These are phyloP conservation scores for Isotomurus palustris DNA, from an alignment of 2,888 invertebrate genomes.

Conservation along the genomic window DNA sequence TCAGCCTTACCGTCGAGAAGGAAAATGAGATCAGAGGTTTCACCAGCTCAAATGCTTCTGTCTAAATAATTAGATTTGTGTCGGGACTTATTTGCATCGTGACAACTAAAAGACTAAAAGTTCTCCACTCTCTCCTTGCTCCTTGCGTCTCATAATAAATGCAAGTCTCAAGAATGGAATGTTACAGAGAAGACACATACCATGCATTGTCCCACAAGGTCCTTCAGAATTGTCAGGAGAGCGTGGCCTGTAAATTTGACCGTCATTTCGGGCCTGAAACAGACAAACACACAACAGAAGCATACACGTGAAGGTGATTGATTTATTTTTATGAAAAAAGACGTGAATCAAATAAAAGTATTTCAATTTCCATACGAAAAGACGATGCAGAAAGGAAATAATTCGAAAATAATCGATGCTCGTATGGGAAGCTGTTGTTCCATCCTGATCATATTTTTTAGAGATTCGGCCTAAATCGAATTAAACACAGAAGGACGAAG, in stretches of 20 bases:
- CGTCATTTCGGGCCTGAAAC: slow-evolving; percentile 72
- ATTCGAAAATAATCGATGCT: slow-evolving; percentile 86
- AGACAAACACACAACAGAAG: no score
- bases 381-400: slow-evolving; percentile 96
- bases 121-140: no score
- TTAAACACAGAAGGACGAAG: no score
- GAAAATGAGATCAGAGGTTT: slow-evolving; percentile 90
- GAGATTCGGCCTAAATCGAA: slow-evolving; percentile 32
- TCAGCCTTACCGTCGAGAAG: slow-evolving; percentile 72
- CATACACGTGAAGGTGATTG: neutral
- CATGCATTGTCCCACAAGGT: slow-evolving; percentile 80
- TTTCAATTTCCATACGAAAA: slow-evolving; percentile 66
- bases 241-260: slow-evolving; percentile 86
- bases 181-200: no score
- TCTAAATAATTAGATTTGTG: no score
- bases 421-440: slow-evolving; percentile 84
- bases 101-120: no score
- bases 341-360: neutral
- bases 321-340: neutral
- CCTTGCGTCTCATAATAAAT: no score
- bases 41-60: slow-evolving; percentile 85
- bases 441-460: slow-evolving; percentile 74
- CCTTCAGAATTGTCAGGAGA: slow-evolving; percentile 80
- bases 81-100: no score
- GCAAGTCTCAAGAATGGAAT: no score